These are phyloP conservation scores for Auanema sp. DNA, from an alignment of 2,888 invertebrate species.

Conservation along the genomic window DNA sequence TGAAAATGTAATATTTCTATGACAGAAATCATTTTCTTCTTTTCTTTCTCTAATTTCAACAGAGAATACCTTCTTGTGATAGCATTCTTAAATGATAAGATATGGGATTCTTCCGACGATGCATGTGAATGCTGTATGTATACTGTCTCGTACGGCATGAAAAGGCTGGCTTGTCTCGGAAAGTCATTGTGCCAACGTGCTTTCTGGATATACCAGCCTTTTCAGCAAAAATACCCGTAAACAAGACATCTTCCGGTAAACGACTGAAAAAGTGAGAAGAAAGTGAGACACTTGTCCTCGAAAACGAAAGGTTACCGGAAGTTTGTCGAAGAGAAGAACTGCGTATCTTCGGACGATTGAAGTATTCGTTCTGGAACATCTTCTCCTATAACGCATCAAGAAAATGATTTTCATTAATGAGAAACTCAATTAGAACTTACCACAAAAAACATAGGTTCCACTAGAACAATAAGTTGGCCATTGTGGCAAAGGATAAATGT, in stretches of 20 bases:
- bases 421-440: constrained; percentile 3
- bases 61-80: constrained; percentile 27
- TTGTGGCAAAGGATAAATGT: constrained; percentile 23
- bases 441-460: constrained; percentile 36
- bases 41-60: constrained; percentile 1
- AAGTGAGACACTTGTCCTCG: neutral
- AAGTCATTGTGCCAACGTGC: constrained; percentile 32
- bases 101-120: constrained; percentile 27
- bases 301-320: constrained; percentile 23
- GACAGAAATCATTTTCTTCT: no score
- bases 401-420: neutral
- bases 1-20: no score
- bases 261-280: constrained; percentile 19
- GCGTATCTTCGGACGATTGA: constrained; percentile 23
- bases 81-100: constrained; percentile 27
- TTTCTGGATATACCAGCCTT: constrained; percentile 26
- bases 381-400: constrained; percentile 17
- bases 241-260: constrained; percentile 42
- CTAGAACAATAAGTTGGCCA: constrained; percentile 41
- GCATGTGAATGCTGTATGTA: constrained; percentile 35
- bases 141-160: constrained; percentile 26
- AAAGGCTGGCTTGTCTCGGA: constrained; percentile 37
- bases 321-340: constrained; percentile 31
- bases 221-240: constrained; percentile 41
- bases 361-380: constrained; percentile 26